Conservation (phyloP, 2,113 vertebrate genomes). For the Deroptyus accipitrinus region DNA sequence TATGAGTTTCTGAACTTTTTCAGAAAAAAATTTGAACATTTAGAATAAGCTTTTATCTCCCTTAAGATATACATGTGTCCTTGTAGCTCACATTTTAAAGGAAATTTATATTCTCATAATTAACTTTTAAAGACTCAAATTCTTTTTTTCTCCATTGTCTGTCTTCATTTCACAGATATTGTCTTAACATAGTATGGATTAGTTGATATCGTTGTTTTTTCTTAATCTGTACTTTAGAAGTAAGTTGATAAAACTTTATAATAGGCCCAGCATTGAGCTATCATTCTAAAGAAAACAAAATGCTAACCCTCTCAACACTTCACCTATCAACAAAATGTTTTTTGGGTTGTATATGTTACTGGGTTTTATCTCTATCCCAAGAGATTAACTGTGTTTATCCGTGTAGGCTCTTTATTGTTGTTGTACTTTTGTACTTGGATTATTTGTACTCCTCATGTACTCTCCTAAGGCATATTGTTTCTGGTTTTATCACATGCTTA, state of each 20-base stretch:
- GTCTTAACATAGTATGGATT: background rate
- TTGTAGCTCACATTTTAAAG: background rate
- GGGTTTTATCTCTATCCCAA: accelerated
- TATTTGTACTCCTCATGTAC: background rate
- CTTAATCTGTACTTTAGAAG: background rate
- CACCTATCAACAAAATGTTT: background rate
- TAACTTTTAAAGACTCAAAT: background rate
- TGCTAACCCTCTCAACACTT: background rate
- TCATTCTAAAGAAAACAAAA: background rate
- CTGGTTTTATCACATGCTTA: background rate
- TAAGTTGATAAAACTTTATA: background rate
- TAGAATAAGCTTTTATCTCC: background rate
- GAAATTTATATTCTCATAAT: background rate
- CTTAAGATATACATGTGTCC: background rate
- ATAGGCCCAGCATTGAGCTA: background rate
- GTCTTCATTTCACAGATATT: background rate
- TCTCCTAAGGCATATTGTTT: background rate
- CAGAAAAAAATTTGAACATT: background rate
- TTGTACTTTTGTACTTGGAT: background rate
- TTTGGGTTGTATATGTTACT: background rate
- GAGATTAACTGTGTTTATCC: background rate
- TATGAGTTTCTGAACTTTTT: background rate
- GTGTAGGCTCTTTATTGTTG: background rate
- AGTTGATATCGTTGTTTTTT: background rate
- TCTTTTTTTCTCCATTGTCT: background rate